Conservation (phyloP, 1,140 invertebrate genomes). For the Lordiphosa clarofinis region DNA sequence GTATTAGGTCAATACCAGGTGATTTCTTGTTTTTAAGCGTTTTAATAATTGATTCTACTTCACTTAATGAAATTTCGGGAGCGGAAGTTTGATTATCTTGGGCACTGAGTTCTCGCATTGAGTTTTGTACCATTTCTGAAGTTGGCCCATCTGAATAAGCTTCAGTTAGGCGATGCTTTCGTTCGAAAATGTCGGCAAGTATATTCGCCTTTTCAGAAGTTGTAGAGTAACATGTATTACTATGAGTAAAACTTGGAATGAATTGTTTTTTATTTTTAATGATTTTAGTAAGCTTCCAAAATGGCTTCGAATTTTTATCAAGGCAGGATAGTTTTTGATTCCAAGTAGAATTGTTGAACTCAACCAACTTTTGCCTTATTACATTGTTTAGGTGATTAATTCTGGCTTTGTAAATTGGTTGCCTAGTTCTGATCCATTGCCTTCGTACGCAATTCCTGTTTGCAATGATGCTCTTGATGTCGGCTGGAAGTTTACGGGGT, state of each 20-base stretch:
- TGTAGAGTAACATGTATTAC: slow-evolving; percentile 3
- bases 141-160: background rate
- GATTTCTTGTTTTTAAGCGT: too few species aligned
- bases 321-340: slow-evolving; percentile 6
- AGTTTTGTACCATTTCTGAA: too few species aligned
- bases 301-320: slow-evolving; percentile 10
- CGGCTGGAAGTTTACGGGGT: slow-evolving; percentile 9
- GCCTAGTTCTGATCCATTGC: slow-evolving; percentile 17
- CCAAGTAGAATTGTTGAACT: slow-evolving; percentile 10
- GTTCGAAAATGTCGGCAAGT: slow-evolving; percentile 16
- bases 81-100: too few species aligned
- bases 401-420: slow-evolving; percentile 18
- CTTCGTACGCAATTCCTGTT: slow-evolving; percentile 7
- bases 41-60: too few species aligned
- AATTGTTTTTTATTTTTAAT: slow-evolving; percentile 16
- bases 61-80: too few species aligned
- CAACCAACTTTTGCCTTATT: slow-evolving; percentile 7
- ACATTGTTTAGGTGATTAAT: slow-evolving; percentile 12
- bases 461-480: too few species aligned
- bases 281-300: slow-evolving; percentile 17
- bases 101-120: too few species aligned
- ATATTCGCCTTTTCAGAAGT: slow-evolving; percentile 10
- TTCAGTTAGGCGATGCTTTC: slow-evolving; percentile 9
- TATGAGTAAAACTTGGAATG: too few species aligned
- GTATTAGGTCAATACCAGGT: too few species aligned